Conservation (phyloP, 2,888 invertebrate species). For the Temnothorax ravouxi region DNA sequence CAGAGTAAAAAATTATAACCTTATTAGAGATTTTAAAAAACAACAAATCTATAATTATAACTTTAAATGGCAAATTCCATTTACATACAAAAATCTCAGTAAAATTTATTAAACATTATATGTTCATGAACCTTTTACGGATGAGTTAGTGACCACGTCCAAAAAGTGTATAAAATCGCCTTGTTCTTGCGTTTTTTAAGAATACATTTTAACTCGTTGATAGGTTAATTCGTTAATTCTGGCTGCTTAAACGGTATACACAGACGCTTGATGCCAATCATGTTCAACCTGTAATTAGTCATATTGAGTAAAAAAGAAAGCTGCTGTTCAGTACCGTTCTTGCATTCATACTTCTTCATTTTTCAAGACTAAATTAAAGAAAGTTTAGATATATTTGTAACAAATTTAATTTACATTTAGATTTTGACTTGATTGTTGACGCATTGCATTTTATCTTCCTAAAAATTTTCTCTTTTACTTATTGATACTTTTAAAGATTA, state of each 20-base stretch:
- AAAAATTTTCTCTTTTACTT: neutral
- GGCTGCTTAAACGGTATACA: slow-evolving; percentile 98
- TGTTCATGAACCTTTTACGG: neutral
- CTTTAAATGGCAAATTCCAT: neutral
- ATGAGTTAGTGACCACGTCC: slow-evolving; percentile 96
- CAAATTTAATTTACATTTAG: neutral
- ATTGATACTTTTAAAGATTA: no score
- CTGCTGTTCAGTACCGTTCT: neutral
- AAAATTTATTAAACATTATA: no score
- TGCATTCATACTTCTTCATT: neutral
- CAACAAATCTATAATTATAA: neutral
- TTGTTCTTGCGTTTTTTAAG: slow-evolving; percentile 93
- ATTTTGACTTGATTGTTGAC: neutral
- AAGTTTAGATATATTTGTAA: neutral
- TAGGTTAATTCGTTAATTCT: no score
- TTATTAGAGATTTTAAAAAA: no score
- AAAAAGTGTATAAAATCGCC: slow-evolving; percentile 95
- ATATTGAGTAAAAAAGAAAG: neutral
- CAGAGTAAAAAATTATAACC: no score
- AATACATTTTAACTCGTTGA: slow-evolving; percentile 92
- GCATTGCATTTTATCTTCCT: neutral
- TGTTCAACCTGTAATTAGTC: no score
- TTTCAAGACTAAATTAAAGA: neutral
- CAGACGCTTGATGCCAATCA: slow-evolving; percentile 90
- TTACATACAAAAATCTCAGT: neutral